A percentile compares a stretch with the other conserved stretches of the same genome.
phyloP scores from a whole-genome alignment of 2,113 vertebrate species.

The Micromys minutus region DNA sequence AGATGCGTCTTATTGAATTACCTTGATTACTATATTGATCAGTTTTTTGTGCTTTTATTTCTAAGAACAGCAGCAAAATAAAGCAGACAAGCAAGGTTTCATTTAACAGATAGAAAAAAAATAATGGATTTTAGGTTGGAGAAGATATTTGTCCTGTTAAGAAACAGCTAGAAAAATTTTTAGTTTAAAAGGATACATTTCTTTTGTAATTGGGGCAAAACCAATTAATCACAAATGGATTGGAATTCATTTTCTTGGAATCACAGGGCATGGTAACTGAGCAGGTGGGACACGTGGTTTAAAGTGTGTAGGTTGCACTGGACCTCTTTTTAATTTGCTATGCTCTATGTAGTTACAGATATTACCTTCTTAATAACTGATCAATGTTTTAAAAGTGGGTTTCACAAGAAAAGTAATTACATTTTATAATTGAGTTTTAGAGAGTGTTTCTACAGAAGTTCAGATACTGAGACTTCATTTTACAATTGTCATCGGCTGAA shows the following conservation, averaged over 20 bases:
- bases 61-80: slow-evolving; percentile 21
- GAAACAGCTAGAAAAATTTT: not conserved
- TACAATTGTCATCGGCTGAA: slow-evolving; percentile 10
- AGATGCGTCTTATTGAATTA: slow-evolving; percentile 37
- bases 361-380: slow-evolving; percentile 17
- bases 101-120: not conserved
- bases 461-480: slow-evolving; percentile 51
- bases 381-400: slow-evolving; percentile 36
- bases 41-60: not conserved
- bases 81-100: slow-evolving; percentile 33
- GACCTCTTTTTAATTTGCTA: not conserved
- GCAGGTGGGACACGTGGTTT: not conserved
- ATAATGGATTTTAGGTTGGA: not conserved
- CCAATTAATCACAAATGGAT: slow-evolving; percentile 23
- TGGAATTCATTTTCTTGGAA: not conserved
- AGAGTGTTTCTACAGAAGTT: slow-evolving; percentile 57
- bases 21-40: slow-evolving; percentile 43
- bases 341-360: not conserved
- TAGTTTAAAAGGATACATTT: not conserved
- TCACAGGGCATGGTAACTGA: not conserved
- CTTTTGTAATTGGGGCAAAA: slow-evolving; percentile 6
- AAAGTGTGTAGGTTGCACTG: not conserved
- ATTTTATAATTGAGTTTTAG: slow-evolving; percentile 47
- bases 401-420: slow-evolving; percentile 34
- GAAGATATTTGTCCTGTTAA: slow-evolving; percentile 18